These are phyloP conservation scores for Latrodectus geometricus DNA, from an alignment of 1,140 invertebrate genomes.

Conservation along the genomic window DNA sequence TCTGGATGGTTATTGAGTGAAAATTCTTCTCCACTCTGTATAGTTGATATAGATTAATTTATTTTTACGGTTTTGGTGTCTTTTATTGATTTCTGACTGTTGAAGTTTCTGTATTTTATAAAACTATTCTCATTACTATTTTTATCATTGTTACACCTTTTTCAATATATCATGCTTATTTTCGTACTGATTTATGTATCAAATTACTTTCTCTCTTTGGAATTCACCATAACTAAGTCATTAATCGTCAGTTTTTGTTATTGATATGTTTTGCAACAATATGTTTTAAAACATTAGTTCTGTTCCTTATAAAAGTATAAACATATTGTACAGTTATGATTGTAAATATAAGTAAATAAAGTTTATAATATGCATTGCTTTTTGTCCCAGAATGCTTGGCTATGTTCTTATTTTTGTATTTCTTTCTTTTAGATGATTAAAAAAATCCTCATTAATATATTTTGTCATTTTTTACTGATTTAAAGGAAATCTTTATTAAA, in stretches of 20 bases:
- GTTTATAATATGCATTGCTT: conserved; percentile 56
- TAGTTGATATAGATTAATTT: conserved; percentile 23
- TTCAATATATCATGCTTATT: conserved; percentile 27
- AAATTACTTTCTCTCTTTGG: conserved; percentile 25
- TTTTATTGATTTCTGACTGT: conserved; percentile 6
- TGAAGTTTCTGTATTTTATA: conserved; percentile 21
- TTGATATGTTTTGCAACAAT: conserved; percentile 50
- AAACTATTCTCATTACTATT: neutral
- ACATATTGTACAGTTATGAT: conserved; percentile 59
- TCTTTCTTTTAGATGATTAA: neutral
- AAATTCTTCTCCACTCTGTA: neutral
- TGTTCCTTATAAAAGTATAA: conserved; percentile 59
- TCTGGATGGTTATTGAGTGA: conserved; percentile 5
- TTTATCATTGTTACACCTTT: conserved; percentile 7
- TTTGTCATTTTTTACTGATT: too few relatives aligned
- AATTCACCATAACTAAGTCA: conserved; percentile 55
- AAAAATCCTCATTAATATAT: too few relatives aligned
- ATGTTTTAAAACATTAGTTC: conserved; percentile 49
- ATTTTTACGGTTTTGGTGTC: conserved; percentile 20
- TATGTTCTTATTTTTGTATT: neutral
- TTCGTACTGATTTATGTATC: conserved; percentile 17
- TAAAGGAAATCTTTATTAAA: too few relatives aligned
- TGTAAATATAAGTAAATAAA: conserved; percentile 62
- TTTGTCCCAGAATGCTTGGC: neutral
- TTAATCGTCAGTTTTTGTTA: conserved; percentile 41